Percentiles rank a stretch among this genome's conserved stretches.
Conservation (phyloP, 2,113 vertebrate genomes). For the Nansenia antarctica region DNA sequence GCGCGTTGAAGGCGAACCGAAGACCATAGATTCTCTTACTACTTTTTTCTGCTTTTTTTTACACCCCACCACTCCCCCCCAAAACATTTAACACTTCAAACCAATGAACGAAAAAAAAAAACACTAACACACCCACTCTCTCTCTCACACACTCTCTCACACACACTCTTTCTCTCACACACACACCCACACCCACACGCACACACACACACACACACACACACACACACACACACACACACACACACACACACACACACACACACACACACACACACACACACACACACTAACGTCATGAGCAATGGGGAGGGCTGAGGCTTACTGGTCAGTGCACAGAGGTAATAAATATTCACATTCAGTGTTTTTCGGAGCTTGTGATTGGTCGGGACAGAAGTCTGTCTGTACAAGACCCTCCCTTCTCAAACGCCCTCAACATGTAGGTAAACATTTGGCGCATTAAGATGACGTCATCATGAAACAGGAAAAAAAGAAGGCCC, state of each 20-base stretch:
- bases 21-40: slow-evolving; percentile 65
- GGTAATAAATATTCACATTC: slow-evolving; percentile 53
- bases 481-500: slow-evolving; percentile 43
- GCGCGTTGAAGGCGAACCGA: slow-evolving; percentile 34
- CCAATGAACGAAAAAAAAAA: slow-evolving; percentile 35
- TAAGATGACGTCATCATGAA: slow-evolving; percentile 55
- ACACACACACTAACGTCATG: slow-evolving; percentile 10
- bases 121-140: slow-evolving; percentile 5
- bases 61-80: slow-evolving; percentile 60
- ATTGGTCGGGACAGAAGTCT: too few species aligned
- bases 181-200: too few species aligned
- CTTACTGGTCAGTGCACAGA: slow-evolving; percentile 63
- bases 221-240: slow-evolving; percentile 8
- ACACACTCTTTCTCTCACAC: too few species aligned
- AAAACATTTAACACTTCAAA: slow-evolving; percentile 65
- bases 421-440: slow-evolving; percentile 7
- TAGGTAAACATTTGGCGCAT: slow-evolving; percentile 39
- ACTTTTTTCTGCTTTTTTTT: slow-evolving; percentile 67
- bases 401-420: too few species aligned
- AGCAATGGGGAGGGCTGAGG: slow-evolving; percentile 65
- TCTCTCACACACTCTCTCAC: not conserved
- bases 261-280: slow-evolving; percentile 1
- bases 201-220: not conserved
- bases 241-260: too few species aligned
- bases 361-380: slow-evolving; percentile 1